Evolutionary conservation across 2,113 vertebrate species (phyloP), one percentile per base, ranked within the genome.

Genomic region (Hyla sarda): DNA sequence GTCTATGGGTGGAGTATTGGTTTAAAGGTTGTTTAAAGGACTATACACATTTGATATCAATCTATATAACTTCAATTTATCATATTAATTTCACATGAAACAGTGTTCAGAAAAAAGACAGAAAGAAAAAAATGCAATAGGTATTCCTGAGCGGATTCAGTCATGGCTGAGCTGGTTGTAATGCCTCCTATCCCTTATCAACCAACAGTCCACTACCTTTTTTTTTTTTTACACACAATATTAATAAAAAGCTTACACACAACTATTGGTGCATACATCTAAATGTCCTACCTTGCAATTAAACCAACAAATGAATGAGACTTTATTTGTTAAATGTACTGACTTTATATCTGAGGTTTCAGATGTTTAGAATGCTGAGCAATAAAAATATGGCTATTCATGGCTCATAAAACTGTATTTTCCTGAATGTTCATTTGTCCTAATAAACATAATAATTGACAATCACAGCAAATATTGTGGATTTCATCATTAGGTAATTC

Each of bases 401-500:
- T 21, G 50, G 47, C 50, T 77, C 74, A 77, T 62, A 28, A 81
- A 65, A 65, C n/a, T 5, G 7, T 62, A 47, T 25, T 62, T 81
- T 47, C 58, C n/a, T 23, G 25, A 62, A 65, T 65, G 28, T 81
- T 62, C 8, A 45, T 81, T 65, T 62, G 37, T 62, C 12, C 32
- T 58, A 45, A 62, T 41, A 62, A 41, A 11, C 23, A 17, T 17
- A 45, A 17, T 45, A 81, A 0, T 84, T 77, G 88, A 86, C 73
- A 56, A 14, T 89, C 88, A 80, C 87, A 79, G 83, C 84, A 87
- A 88, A 89, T 80, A 86, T n/a, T 60, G 83, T 75, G n/a, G 17
- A 86, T 81, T 79, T 56, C 41, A 81, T 88, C 76, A 54, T 91
- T 91, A 90, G 67, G 91, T 85, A 90, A 91, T 91, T 3, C 4